phyloP scores from a whole-genome alignment of 1,140 invertebrate genomes.

The Piezodorus guildinii region DNA sequence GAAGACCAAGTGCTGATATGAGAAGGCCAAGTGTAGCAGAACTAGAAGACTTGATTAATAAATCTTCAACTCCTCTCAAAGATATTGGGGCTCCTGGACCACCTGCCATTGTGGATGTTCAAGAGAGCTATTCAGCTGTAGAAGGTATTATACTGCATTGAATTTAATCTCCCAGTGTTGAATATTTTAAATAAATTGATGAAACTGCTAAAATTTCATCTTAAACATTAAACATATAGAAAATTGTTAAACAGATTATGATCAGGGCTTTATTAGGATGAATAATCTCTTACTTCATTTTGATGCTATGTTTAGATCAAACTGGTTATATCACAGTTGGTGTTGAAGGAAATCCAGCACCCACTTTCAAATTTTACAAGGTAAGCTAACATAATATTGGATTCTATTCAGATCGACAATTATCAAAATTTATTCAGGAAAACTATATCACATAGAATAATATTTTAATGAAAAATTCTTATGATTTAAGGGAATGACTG shows the following conservation, averaged over 20 bases:
- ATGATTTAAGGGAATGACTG: slow-evolving; percentile 50
- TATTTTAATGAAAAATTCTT: background rate
- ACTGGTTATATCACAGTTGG: slow-evolving; percentile 77
- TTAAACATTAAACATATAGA: no score
- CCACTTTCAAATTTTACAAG: slow-evolving; percentile 94
- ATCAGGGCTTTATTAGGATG: background rate
- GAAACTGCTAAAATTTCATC: no score
- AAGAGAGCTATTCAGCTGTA: slow-evolving; percentile 80
- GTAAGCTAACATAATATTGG: slow-evolving; percentile 34
- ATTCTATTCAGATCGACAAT: background rate
- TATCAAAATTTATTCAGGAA: background rate
- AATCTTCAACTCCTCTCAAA: slow-evolving; percentile 76
- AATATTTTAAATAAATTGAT: no score
- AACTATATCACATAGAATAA: background rate
- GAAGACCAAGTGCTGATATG: slow-evolving; percentile 73
- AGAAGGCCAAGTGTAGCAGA: slow-evolving; percentile 77
- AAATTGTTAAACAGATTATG: no score
- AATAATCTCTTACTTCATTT: slow-evolving; percentile 19
- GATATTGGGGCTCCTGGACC: slow-evolving; percentile 63
- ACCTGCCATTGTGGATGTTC: slow-evolving; percentile 75
- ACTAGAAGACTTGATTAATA: slow-evolving; percentile 77
- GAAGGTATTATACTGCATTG: slow-evolving; percentile 51
- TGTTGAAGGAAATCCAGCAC: slow-evolving; percentile 84
- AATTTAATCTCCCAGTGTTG: no score
- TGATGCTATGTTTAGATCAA: slow-evolving; percentile 48